Conservation (phyloP, 2,113 vertebrate species). For the Brachirus orientalis region DNA sequence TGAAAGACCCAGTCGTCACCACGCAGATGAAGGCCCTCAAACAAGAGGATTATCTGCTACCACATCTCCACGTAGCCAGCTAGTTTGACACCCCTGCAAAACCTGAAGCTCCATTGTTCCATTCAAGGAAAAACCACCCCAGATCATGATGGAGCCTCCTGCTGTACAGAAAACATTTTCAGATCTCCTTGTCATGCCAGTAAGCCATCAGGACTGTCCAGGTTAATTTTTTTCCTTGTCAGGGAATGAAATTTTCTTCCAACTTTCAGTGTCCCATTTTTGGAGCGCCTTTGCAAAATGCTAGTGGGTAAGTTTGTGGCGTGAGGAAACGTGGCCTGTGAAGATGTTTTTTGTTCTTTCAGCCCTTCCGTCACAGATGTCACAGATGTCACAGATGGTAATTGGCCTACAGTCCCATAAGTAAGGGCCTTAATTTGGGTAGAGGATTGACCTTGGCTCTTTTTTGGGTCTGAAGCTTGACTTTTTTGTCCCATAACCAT, state of each 20-base stretch:
- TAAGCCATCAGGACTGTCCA: not conserved
- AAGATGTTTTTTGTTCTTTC: too few species aligned
- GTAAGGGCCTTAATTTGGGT: too few species aligned
- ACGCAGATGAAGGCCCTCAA: not conserved
- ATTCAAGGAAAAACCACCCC: not conserved
- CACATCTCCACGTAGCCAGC: not conserved
- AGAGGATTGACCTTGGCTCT: too few species aligned
- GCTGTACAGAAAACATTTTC: not conserved
- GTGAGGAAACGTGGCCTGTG: too few species aligned
- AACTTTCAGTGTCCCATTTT: not conserved
- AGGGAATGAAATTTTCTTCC: not conserved
- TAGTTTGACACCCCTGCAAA: not conserved
- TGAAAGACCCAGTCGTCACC: constrained; percentile 1
- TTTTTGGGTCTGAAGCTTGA: too few species aligned
- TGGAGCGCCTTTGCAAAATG: not conserved
- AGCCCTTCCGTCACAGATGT: too few species aligned
- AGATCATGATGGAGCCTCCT: not conserved
- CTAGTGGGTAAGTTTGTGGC: not conserved
- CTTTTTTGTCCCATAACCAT: too few species aligned
- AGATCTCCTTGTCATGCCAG: not conserved
- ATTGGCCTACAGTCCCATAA: too few species aligned
- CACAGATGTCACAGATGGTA: too few species aligned
- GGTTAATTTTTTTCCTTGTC: too few species aligned
- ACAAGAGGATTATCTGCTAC: not conserved
- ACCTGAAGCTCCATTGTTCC: not conserved